Conservation (phyloP, 2,797 vertebrate genomes). For the Fundulus diaphanus region DNA sequence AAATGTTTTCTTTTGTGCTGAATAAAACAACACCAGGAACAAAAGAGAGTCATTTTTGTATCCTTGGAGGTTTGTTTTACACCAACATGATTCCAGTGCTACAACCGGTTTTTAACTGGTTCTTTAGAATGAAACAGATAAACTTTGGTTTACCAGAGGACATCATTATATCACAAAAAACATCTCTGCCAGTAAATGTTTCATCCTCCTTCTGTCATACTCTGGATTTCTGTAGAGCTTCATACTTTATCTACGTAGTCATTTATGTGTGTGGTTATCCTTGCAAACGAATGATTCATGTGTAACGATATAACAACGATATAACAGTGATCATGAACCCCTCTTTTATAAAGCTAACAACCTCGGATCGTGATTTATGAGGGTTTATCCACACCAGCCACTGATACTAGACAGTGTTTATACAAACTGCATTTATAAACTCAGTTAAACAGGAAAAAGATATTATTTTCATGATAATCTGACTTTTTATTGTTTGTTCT, state of each 20-base stretch:
- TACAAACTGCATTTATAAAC: neutral
- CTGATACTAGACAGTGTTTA: neutral
- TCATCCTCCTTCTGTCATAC: neutral
- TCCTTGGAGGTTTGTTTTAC: neutral
- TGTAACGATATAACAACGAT: neutral
- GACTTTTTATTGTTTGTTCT: neutral
- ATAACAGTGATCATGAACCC: neutral
- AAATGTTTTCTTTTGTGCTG: neutral
- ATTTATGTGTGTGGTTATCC: neutral
- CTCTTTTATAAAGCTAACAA: neutral
- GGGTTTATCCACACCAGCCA: neutral
- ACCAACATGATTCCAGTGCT: neutral
- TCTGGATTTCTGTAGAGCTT: neutral
- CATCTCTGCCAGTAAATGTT: neutral
- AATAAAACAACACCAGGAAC: neutral
- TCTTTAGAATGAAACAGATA: neutral
- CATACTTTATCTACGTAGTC: neutral
- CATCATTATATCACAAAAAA: neutral
- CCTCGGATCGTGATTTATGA: neutral
- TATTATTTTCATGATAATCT: neutral
- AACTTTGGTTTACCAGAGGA: neutral
- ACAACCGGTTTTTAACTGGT: neutral
- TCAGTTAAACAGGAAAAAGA: neutral
- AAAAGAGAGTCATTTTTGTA: neutral
- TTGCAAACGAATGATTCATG: neutral